phyloP scores from a whole-genome alignment of 53 echinoderm and acorn worm species.

The Henricia sp. region DNA sequence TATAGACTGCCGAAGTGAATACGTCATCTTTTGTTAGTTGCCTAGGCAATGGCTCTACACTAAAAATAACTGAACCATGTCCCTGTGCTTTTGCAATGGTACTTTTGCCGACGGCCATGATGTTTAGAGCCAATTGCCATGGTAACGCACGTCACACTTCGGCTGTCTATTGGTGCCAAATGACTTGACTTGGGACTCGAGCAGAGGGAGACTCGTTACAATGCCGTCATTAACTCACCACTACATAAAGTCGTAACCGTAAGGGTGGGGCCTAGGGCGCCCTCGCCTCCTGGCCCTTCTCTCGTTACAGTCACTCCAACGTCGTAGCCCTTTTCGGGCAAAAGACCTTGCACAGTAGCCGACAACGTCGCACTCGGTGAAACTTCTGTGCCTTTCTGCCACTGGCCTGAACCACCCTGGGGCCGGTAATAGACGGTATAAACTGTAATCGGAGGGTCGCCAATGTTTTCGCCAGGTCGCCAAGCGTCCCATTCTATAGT shows the following conservation, averaged over 20 bases:
- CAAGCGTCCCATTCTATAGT: constrained; percentile 63
- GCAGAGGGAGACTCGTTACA: no score
- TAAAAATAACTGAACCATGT: no score
- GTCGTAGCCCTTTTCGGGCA: constrained; percentile 24
- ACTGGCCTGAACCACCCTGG: background rate
- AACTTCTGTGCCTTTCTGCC: background rate
- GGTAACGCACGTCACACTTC: no score
- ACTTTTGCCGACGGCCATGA: no score
- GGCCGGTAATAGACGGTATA: constrained; percentile 43
- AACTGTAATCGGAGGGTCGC: constrained; percentile 19
- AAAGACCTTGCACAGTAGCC: constrained; percentile 2
- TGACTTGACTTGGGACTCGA: no score
- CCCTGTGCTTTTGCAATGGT: no score
- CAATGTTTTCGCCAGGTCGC: background rate
- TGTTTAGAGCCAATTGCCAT: no score
- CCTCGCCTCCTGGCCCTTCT: constrained; percentile 46
- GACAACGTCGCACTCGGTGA: background rate
- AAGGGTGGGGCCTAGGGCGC: background rate
- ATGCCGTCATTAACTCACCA: constrained; percentile 24
- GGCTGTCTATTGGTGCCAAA: no score
- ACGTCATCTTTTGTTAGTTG: no score
- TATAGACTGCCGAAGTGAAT: no score
- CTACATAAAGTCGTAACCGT: constrained; percentile 24
- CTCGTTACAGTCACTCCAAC: constrained; percentile 32
- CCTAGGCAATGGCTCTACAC: no score